A percentile compares a stretch with the other conserved stretches of the same genome.
These are phyloP conservation scores for Pyralis farinalis DNA, from an alignment of 2,888 invertebrate genomes.

Conservation along the genomic window DNA sequence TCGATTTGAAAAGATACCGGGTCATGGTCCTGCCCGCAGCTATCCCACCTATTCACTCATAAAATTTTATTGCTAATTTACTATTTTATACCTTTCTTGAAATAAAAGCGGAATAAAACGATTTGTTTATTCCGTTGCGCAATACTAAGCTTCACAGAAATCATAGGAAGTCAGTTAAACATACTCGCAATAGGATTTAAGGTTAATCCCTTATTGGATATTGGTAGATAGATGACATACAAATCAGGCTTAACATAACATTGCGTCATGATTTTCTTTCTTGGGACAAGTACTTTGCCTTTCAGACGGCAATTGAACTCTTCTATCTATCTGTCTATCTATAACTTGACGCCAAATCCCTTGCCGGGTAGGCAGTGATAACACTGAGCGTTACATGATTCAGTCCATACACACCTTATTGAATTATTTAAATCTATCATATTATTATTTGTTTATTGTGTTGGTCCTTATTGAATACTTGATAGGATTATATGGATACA, in stretches of 20 bases:
- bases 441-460: no score
- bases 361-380: no score
- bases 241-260: slow-evolving; percentile 47
- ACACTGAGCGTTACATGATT: no score
- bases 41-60: slow-evolving; percentile 34
- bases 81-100: slow-evolving; percentile 26
- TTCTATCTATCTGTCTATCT: no score
- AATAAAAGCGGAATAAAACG: slow-evolving; percentile 23
- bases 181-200: slow-evolving; percentile 37
- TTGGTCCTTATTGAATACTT: no score
- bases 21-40: slow-evolving; percentile 38
- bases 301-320: no score
- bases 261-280: slow-evolving; percentile 29
- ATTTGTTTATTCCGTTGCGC: slow-evolving; percentile 20
- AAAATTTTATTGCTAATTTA: slow-evolving; percentile 53
- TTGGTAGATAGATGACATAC: slow-evolving; percentile 37
- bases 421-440: no score
- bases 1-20: slow-evolving; percentile 54
- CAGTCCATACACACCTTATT: no score
- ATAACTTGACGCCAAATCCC: no score
- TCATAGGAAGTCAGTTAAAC: slow-evolving; percentile 40
- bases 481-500: no score
- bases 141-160: slow-evolving; percentile 38
- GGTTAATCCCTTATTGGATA: slow-evolving; percentile 54
- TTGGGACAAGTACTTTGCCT: slow-evolving; percentile 22